A percentile compares a stretch with the other conserved stretches of the same genome.
Evolutionary conservation across 2,113 vertebrate species (phyloP).

Genomic region (Macquaria australasica): DNA sequence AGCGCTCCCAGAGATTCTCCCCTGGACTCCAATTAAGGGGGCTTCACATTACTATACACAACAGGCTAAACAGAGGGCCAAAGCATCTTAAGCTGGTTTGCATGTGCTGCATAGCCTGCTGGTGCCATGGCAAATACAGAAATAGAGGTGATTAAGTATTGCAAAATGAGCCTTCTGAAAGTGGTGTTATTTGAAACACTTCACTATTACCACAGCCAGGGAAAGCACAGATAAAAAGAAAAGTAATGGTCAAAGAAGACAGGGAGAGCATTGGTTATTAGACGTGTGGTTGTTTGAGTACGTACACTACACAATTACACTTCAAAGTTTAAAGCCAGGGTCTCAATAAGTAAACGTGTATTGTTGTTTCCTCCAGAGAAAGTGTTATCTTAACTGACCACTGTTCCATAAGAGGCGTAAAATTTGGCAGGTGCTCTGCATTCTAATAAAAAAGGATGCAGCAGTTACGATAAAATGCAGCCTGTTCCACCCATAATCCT

Average conservation of each 20-base stretch:
- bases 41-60: constrained; percentile 68
- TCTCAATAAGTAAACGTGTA: constrained; percentile 41
- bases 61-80: constrained; percentile 57
- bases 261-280: constrained; percentile 20
- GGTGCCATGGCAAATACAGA: constrained; percentile 43
- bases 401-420: constrained; percentile 67
- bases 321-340: constrained; percentile 16
- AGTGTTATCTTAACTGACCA: constrained; percentile 66
- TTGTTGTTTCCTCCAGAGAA: constrained; percentile 9
- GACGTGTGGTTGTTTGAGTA: background rate
- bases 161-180: constrained; percentile 35
- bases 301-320: constrained; percentile 25
- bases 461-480: constrained; percentile 66
- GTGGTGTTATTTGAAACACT: constrained; percentile 33
- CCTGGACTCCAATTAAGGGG: constrained; percentile 78
- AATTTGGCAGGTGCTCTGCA: constrained; percentile 62
- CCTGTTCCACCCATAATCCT: constrained; percentile 59
- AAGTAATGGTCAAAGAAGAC: constrained; percentile 18
- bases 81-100: constrained; percentile 64
- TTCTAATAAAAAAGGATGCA: constrained; percentile 72
- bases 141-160: constrained; percentile 54
- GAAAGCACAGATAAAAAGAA: constrained; percentile 46
- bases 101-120: constrained; percentile 51
- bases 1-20: constrained; percentile 77
- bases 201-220: constrained; percentile 1